Conservation (phyloP, 2,797 vertebrate species). For the Silurus lanzhouensis region DNA sequence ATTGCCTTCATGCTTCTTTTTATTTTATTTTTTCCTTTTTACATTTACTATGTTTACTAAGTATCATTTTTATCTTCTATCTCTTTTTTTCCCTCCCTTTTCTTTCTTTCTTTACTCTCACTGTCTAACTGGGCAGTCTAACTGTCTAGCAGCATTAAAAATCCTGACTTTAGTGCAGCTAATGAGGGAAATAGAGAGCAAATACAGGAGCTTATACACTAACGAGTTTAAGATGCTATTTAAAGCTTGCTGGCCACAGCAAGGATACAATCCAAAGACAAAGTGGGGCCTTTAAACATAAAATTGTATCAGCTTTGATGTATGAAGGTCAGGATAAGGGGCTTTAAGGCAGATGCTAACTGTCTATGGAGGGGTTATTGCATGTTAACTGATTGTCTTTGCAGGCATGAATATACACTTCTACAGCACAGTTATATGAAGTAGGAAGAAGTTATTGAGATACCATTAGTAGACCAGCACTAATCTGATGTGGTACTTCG, state of each 20-base stretch:
- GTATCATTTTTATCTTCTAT: not conserved
- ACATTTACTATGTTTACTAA: not conserved
- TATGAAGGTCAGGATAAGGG: not conserved
- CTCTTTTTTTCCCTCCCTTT: too few species aligned
- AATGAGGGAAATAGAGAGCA: constrained; percentile 33
- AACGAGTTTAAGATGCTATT: constrained; percentile 38
- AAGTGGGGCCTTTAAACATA: not conserved
- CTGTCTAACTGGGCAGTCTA: not conserved
- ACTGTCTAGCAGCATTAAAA: constrained; percentile 5
- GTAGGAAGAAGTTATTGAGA: not conserved
- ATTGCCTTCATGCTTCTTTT: not conserved
- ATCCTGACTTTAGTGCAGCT: constrained; percentile 20
- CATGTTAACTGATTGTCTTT: constrained; percentile 6
- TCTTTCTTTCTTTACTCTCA: not conserved
- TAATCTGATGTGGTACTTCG: not conserved
- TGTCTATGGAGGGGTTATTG: not conserved
- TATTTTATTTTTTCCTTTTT: not conserved
- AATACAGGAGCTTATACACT: constrained; percentile 34
- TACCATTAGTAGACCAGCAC: not conserved
- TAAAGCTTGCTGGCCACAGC: constrained; percentile 26
- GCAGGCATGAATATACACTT: not conserved
- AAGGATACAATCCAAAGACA: constrained; percentile 26
- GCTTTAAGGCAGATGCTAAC: not conserved
- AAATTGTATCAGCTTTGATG: constrained; percentile 33
- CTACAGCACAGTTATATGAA: not conserved